Evolutionary conservation across 2,797 vertebrate species (phyloP), one percentile per base, ranked within the genome.

Genomic region (Jordanella pulchra): DNA sequence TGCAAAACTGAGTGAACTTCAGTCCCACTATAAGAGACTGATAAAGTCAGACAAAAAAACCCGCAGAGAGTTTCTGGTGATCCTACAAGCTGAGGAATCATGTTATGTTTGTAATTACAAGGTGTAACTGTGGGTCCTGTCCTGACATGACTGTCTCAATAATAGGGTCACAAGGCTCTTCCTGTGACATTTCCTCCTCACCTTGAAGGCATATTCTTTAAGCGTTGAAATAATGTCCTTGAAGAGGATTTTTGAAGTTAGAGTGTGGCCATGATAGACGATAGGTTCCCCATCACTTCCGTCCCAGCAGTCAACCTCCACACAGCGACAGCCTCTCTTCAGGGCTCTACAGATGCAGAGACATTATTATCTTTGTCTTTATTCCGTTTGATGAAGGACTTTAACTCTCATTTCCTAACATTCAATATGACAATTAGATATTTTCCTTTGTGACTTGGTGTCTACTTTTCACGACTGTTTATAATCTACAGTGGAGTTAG

Each of bases 231-330:
- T 87, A 1, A 98, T 95, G 27, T 99, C 98, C 90, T 91, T 95
- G 84, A 99, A 98, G n/a, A 95, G 94, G 86, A 99, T 99, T 86
- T 98, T 99, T 71, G 97, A 97, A 21, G 98, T 99, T 73, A 97
- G 89, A 0, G 98, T 99, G 90, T 97, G 96, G 71, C 97, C 98
- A 0, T 99, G 98, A 80, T 98, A 99, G 72, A 99, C 97, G 0
- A 97, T 84, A 0, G 98, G 98, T 66, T 99, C 97, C 58, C 96
- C 97, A 0, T 93, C 96, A 0, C 93, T 89, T 63, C 97, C 97
- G 0, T 99, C 97, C 98, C 98, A 99, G 89, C 96, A 96, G 90
- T 99, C 98, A 84, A 99, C 95, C 86, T 99, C 98, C 21, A 98
- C 94, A 68, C 97, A 98, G 15, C 96, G 95, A 67, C 97, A 97